These are phyloP conservation scores for Hoplodrina blanda DNA, from an alignment of 2,888 invertebrate species.

Conservation along the genomic window DNA sequence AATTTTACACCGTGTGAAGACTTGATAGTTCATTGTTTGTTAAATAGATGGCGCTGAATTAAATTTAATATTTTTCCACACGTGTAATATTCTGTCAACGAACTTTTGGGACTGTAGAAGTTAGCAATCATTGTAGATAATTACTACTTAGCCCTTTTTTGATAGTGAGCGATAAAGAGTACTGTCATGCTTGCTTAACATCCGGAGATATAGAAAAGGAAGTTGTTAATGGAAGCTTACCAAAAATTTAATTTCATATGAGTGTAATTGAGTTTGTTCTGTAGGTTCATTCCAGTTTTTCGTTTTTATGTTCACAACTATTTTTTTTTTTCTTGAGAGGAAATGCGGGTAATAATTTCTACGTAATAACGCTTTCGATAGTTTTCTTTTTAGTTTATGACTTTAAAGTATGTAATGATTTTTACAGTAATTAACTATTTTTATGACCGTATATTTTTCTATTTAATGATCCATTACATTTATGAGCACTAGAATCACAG, in stretches of 20 bases:
- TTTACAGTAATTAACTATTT: too few relatives aligned
- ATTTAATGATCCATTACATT: too few relatives aligned
- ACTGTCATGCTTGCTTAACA: slow-evolving; percentile 12
- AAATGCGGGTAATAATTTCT: too few relatives aligned
- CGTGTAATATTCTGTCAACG: slow-evolving; percentile 20
- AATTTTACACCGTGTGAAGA: too few relatives aligned
- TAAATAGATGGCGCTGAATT: slow-evolving; percentile 50
- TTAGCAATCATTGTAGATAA: slow-evolving; percentile 24
- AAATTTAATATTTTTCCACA: neutral
- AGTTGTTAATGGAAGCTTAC: neutral
- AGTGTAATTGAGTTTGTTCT: neutral
- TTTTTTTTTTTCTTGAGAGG: too few relatives aligned
- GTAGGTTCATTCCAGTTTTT: neutral
- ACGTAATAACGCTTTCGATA: too few relatives aligned
- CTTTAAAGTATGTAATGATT: too few relatives aligned
- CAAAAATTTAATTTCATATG: neutral
- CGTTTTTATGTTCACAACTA: too few relatives aligned
- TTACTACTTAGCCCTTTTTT: slow-evolving; percentile 28
- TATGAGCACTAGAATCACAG: too few relatives aligned
- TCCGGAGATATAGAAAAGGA: slow-evolving; percentile 15
- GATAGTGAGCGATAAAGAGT: slow-evolving; percentile 34
- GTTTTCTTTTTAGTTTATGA: too few relatives aligned
- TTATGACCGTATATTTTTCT: too few relatives aligned
- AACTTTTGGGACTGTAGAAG: slow-evolving; percentile 33
- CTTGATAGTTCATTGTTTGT: slow-evolving; percentile 6